Evolutionary conservation across 1,140 invertebrate genomes (phyloP).

Genomic region (Campoletis sonorensis): DNA sequence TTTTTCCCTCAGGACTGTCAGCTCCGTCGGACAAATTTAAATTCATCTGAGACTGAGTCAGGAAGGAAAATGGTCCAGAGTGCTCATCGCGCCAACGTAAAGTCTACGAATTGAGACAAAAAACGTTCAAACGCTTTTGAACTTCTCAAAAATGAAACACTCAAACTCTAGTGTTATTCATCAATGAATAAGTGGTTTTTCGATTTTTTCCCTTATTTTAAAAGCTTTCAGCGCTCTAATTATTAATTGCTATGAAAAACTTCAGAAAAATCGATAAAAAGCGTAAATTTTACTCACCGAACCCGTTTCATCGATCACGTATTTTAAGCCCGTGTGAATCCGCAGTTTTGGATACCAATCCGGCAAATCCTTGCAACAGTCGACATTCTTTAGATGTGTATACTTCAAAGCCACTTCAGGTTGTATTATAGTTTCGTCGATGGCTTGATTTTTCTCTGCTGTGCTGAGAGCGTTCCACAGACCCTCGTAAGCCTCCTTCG

Average conservation of each 20-base stretch:
- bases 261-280: neutral
- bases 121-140: too few species aligned
- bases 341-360: constrained; percentile 75
- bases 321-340: constrained; percentile 77
- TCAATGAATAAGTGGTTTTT: neutral
- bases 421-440: constrained; percentile 86
- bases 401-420: constrained; percentile 85
- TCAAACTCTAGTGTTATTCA: too few species aligned
- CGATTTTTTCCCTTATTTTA: neutral
- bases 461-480: constrained; percentile 82
- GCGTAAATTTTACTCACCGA: constrained; percentile 56
- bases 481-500: constrained; percentile 83
- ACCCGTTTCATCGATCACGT: constrained; percentile 77
- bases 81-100: constrained; percentile 84
- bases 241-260: neutral
- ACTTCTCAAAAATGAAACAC: too few species aligned
- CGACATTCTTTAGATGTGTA: constrained; percentile 73
- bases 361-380: constrained; percentile 62
- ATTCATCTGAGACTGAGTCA: constrained; percentile 87
- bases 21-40: constrained; percentile 76
- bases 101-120: constrained; percentile 59
- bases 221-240: neutral
- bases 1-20: constrained; percentile 53
- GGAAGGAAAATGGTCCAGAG: constrained; percentile 87
- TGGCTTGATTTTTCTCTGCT: constrained; percentile 84